phyloP scores from a whole-genome alignment of 2,797 vertebrate species.

The Carduelis carduelis region DNA sequence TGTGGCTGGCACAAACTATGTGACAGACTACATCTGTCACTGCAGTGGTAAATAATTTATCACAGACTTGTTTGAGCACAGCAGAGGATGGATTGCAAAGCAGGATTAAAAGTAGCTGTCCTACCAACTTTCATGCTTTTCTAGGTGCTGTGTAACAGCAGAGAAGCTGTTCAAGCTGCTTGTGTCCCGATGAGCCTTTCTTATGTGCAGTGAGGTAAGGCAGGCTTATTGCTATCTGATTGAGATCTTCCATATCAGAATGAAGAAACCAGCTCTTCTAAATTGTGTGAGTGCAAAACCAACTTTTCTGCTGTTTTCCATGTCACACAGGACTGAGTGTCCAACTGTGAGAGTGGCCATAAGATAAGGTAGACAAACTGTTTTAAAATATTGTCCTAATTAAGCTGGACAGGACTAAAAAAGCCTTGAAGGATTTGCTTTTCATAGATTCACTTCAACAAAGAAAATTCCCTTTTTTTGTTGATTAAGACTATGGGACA shows the following conservation, averaged over 20 bases:
- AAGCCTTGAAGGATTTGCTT: not conserved
- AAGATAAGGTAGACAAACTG: not conserved
- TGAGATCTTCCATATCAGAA: not conserved
- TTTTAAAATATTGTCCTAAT: not conserved
- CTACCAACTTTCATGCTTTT: not conserved
- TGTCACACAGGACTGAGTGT: not conserved
- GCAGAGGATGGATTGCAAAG: not conserved
- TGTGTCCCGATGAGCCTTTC: not conserved
- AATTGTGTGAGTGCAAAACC: not conserved
- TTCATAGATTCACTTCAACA: not conserved
- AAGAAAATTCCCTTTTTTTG: not conserved
- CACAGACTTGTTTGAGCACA: not conserved
- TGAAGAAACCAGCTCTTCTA: not conserved
- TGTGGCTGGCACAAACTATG: not conserved
- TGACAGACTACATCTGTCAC: not conserved
- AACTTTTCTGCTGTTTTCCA: not conserved
- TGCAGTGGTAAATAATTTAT: not conserved
- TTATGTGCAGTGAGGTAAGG: not conserved
- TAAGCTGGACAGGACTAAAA: not conserved
- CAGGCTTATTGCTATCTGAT: not conserved
- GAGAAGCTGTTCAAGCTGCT: not conserved
- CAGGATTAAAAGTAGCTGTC: not conserved
- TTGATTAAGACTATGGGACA: not conserved
- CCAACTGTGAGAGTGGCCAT: not conserved
- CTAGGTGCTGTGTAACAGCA: not conserved